phyloP scores from a whole-genome alignment of 2,888 invertebrate species.

The Nymphalis urticae region DNA sequence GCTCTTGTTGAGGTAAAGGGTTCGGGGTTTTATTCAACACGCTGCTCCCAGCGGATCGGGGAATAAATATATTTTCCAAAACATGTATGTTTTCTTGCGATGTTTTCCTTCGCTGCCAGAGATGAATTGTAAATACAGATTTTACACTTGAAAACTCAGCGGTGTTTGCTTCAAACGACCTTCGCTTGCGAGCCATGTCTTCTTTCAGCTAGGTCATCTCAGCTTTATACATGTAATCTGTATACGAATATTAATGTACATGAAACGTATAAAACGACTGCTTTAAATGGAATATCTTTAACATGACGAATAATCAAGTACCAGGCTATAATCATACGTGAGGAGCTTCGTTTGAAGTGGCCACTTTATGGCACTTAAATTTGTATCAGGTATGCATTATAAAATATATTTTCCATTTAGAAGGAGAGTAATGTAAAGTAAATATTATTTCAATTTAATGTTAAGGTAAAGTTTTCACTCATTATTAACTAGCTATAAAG shows the following conservation, averaged over 20 bases:
- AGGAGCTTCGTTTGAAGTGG: constrained; percentile 26
- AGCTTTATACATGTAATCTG: background rate
- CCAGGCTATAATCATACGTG: constrained; percentile 24
- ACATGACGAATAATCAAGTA: constrained; percentile 29
- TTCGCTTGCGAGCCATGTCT: too few species aligned
- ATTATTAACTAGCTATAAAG: too few species aligned
- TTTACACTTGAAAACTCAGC: too few species aligned
- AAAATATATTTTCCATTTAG: constrained; percentile 21
- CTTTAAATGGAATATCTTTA: constrained; percentile 20
- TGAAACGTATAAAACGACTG: background rate
- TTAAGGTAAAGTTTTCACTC: background rate
- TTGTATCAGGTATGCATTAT: constrained; percentile 28
- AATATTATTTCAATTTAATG: background rate
- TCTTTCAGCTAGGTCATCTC: too few species aligned
- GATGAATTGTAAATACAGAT: too few species aligned
- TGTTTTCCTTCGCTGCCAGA: too few species aligned
- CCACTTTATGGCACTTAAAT: constrained; percentile 22
- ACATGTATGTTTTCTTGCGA: too few species aligned
- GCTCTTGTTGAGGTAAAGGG: too few species aligned
- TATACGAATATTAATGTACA: background rate
- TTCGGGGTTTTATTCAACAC: too few species aligned
- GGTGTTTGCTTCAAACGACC: too few species aligned
- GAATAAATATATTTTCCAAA: too few species aligned
- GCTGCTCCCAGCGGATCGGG: too few species aligned
- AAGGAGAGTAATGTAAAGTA: constrained; percentile 7